Evolutionary conservation across 1,140 invertebrate species (phyloP), one percentile per base, ranked within the genome.

Genomic region (Trachymyrmex cornetzi): DNA sequence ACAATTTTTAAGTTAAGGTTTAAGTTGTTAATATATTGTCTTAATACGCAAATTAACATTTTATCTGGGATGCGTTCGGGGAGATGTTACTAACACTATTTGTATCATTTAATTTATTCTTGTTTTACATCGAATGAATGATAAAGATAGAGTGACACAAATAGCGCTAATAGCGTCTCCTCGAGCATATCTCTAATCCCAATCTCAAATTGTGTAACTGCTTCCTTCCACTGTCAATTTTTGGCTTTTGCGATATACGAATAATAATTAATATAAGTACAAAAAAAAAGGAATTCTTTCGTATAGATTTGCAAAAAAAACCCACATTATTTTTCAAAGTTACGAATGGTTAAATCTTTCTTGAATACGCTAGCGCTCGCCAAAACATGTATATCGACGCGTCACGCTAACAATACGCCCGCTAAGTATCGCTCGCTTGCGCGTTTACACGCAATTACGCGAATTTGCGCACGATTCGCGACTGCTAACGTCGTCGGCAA

Each of bases 401-500:
- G 22, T n/a, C 61, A 50, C 48, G 69, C 38, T 75, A 63, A 84
- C 74, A 84, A 75, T 61, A 84, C n/a, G 4, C 34, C n/a, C 30
- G 27, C 9, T 61, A 80, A 80, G 48, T 55, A 38, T 9, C n/a
- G 7, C 48, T 22, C 2, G 64, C 38, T 44, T 14, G 53, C 4
- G 5, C 67, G 67, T 84, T 84, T 84, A 24, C 69, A 63, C 44
- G n/a, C 38, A 84, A 84, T 84, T 84, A 84, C 55, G 69, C 27
- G 38, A 61, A 30, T 84, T 82, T 82, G 19, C 66, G 50, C 34
- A 22, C 64, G 34, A 72, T 72, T 74, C 55, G 67, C 55, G n/a
- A 11, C 14, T 30, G 69, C 69, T 84, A 84, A 84, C n/a, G 7
- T 61, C 27, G 55, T 7, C 7, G n/a, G 44, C 69, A 84, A 84